Evolutionary conservation across 1,140 invertebrate genomes (phyloP).

Genomic region (Drosophila sturtevanti): DNA sequence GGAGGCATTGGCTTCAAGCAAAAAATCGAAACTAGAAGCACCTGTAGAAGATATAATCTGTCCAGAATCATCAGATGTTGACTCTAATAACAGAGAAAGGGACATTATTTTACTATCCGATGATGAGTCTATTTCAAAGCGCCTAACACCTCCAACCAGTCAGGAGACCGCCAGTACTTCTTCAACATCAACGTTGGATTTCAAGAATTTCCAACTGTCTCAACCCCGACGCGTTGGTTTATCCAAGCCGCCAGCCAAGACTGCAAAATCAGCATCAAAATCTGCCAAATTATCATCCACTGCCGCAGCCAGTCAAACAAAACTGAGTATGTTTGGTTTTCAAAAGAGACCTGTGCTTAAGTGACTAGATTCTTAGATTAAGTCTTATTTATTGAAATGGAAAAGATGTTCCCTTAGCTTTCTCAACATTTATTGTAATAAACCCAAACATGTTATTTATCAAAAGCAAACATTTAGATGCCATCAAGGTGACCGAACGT

Average conservation of each 20-base stretch:
- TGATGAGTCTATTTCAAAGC: constrained; percentile 39
- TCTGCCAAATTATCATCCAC: constrained; percentile 23
- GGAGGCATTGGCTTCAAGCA: background rate
- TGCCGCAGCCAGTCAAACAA: constrained; percentile 53
- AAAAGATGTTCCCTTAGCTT: background rate
- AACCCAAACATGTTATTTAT: constrained; percentile 2
- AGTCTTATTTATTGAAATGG: constrained; percentile 48
- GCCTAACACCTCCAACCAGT: constrained; percentile 29
- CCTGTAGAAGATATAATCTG: background rate
- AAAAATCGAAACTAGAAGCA: background rate
- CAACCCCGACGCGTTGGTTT: constrained; percentile 49
- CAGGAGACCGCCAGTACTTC: constrained; percentile 25
- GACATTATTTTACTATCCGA: constrained; percentile 46
- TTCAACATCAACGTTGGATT: background rate
- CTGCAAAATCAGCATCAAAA: constrained; percentile 22
- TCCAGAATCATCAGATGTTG: background rate
- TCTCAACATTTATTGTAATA: constrained; percentile 19
- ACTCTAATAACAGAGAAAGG: constrained; percentile 25
- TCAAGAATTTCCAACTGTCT: constrained; percentile 27
- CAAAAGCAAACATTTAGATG: constrained; percentile 41
- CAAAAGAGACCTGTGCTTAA: constrained; percentile 71
- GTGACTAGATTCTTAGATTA: constrained; percentile 28
- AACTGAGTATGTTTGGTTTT: constrained; percentile 80
- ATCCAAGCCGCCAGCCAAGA: constrained; percentile 49
- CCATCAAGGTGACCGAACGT: constrained; percentile 45